Evolutionary conservation across 1,140 invertebrate genomes (phyloP).

Genomic region (Anastrepha obliqua): DNA sequence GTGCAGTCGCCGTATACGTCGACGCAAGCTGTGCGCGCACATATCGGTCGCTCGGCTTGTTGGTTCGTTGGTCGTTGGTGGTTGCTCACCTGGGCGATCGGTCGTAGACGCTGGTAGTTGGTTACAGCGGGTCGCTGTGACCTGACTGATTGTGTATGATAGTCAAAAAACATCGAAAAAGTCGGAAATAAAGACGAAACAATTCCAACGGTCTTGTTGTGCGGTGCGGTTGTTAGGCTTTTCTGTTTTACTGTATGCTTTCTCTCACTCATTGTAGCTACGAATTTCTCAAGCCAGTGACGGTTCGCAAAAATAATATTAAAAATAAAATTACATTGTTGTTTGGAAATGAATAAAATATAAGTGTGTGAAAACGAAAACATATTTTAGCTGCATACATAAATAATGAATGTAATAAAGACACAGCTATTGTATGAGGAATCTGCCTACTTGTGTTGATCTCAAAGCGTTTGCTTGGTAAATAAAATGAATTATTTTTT

Average conservation of each 20-base stretch:
- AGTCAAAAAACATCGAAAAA: constrained; percentile 24
- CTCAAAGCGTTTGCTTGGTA: not conserved
- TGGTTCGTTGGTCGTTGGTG: not conserved
- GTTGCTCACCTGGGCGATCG: constrained; percentile 16
- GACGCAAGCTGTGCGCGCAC: not conserved
- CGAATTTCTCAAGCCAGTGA: not conserved
- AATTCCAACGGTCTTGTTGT: constrained; percentile 25
- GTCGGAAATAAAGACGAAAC: constrained; percentile 3
- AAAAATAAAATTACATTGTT: not conserved
- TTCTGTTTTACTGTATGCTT: too few species aligned
- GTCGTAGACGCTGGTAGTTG: not conserved
- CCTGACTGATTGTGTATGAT: not conserved
- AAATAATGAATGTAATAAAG: not conserved
- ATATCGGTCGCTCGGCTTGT: not conserved
- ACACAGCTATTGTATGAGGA: too few species aligned
- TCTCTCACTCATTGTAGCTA: not conserved
- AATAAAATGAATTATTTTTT: not conserved
- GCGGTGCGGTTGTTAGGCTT: not conserved
- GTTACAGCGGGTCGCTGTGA: constrained; percentile 16
- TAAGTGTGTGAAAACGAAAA: not conserved
- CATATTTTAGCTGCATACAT: too few species aligned
- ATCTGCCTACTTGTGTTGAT: not conserved
- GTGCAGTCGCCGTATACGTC: not conserved
- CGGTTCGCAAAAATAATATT: not conserved
- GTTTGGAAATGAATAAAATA: not conserved